Evolutionary conservation across 1,140 invertebrate species (phyloP), one percentile per base, ranked within the genome.

Genomic region (Agrypnia vestita): DNA sequence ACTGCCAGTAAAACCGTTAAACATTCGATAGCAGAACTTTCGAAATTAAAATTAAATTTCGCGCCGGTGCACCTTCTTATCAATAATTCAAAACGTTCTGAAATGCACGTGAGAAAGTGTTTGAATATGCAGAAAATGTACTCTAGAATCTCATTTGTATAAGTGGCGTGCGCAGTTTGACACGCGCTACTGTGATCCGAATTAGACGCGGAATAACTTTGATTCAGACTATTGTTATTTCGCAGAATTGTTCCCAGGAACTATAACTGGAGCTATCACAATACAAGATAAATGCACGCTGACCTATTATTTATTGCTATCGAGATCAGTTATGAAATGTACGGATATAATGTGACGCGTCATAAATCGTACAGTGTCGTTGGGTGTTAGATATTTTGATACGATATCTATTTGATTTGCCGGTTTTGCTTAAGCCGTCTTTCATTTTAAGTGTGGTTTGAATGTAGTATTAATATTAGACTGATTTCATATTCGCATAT

Each of bases 171-270:
- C 12, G 25, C 25, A n/a, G 25, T 21, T 62, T 25, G 59, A 62
- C 17, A 62, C 10, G 59, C 25, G 59, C 69, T 73, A 53, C 21
- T 49, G 19, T 73, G 69, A 15, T 51, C 69, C 43, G 15, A 21
- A 73, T 73, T 51, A 51, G 17, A 49, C 51, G 47, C 11, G 49
- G 69, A 73, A 53, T 73, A 53, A 73, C 21, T n/a, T 9, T 10
- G n/a, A 51, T 73, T 49, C 13, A 53, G 69, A 17, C 25, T 19
- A 72, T 73, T 73, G 46, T 53, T 25, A 43, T 35, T 73, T 73
- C 69, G 12, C 49, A 73, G 69, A 73, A 73, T 73, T 53, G 69
- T 73, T 73, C 49, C 35, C 12, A 62, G 25, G 21, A 62, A 62
- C 25, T 11, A 62, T 35, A 25, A 19, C 12, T 21, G 25, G 21